A percentile compares a stretch with the other conserved stretches of the same genome.
Conservation (phyloP, 2,888 invertebrate species). For the Aradus depressus region DNA sequence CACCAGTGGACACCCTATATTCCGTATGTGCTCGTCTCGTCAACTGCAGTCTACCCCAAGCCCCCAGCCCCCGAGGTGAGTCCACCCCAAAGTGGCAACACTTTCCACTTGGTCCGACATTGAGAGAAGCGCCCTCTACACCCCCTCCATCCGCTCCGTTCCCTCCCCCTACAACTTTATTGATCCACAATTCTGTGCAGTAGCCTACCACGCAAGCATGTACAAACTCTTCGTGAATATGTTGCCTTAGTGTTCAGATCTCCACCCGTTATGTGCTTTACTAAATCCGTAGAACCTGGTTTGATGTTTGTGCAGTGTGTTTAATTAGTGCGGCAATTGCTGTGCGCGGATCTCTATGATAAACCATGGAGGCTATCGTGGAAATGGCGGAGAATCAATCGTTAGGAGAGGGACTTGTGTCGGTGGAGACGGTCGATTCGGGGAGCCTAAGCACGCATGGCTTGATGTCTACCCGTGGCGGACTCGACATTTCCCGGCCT, state of each 20-base stretch:
- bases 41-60: too few relatives aligned
- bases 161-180: constrained; percentile 16
- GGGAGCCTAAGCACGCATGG: constrained; percentile 38
- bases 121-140: constrained; percentile 12
- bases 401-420: constrained; percentile 29
- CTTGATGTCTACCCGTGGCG: constrained; percentile 28
- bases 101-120: constrained; percentile 7
- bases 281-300: constrained; percentile 19
- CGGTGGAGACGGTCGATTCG: constrained; percentile 41
- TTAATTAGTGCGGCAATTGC: constrained; percentile 25
- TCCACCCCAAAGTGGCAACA: too few relatives aligned
- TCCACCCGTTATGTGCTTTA: constrained; percentile 24
- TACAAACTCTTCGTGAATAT: constrained; percentile 25
- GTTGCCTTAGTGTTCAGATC: constrained; percentile 23
- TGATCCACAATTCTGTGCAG: constrained; percentile 26
- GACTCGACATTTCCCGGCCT: constrained; percentile 27
- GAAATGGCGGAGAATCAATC: constrained; percentile 32
- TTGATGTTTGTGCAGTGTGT: constrained; percentile 22
- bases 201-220: constrained; percentile 28
- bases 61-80: too few relatives aligned
- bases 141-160: background rate
- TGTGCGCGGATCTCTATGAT: constrained; percentile 27
- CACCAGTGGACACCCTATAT: too few relatives aligned
- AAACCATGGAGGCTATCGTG: constrained; percentile 31
- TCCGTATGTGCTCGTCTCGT: too few relatives aligned